Evolutionary conservation across 1,140 invertebrate species (phyloP).

Genomic region (Drosophila sproati): DNA sequence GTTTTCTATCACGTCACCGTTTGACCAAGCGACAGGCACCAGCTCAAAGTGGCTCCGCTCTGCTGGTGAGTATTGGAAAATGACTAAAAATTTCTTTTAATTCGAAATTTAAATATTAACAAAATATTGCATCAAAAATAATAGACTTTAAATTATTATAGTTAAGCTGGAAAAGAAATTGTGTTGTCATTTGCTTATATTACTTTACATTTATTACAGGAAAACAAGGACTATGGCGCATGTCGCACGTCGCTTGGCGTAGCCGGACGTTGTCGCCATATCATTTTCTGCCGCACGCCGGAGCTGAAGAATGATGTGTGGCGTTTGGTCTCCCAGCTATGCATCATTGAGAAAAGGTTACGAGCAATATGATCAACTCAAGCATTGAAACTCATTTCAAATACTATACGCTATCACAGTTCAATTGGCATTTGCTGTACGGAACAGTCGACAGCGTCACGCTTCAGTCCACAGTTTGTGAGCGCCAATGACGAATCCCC

Average conservation of each 20-base stretch:
- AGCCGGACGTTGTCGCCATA: constrained; percentile 88
- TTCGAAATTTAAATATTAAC: no score
- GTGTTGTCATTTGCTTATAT: neutral
- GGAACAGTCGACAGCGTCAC: constrained; percentile 52
- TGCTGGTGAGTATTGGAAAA: constrained; percentile 52
- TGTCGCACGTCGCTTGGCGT: constrained; percentile 87
- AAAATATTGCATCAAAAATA: no score
- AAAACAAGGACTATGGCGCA: constrained; percentile 86
- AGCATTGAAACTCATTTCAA: neutral
- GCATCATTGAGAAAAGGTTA: constrained; percentile 88
- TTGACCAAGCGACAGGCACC: constrained; percentile 64
- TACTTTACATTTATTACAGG: constrained; percentile 33
- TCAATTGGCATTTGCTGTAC: constrained; percentile 83
- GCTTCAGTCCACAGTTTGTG: constrained; percentile 70
- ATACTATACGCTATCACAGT: constrained; percentile 24
- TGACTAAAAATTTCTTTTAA: neutral
- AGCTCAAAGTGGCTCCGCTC: constrained; percentile 21
- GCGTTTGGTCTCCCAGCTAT: constrained; percentile 88
- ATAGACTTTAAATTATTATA: neutral
- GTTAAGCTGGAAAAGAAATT: neutral
- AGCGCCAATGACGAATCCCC: constrained; percentile 31
- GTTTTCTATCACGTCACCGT: constrained; percentile 66
- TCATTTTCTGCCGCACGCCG: constrained; percentile 87
- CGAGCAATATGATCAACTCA: neutral
- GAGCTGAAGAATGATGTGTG: constrained; percentile 86